Evolutionary conservation across 1,140 invertebrate genomes (phyloP).

Genomic region (Pseudoatta argentina): DNA sequence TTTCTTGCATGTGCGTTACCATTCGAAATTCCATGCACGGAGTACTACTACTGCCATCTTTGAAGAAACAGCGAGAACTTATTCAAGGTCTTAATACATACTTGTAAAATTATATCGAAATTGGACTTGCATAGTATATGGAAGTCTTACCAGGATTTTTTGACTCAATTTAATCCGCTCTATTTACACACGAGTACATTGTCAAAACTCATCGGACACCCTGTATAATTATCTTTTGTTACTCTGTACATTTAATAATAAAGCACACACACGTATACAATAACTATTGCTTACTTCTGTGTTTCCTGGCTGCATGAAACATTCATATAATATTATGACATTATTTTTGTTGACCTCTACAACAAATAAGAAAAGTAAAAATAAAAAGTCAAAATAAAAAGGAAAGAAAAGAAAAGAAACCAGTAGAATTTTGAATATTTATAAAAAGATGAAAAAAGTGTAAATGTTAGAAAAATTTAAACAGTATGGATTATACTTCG

Average conservation of each 20-base stretch:
- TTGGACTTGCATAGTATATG: too few species aligned
- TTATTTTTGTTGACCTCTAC: not conserved
- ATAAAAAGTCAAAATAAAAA: not conserved
- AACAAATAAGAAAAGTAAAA: not conserved
- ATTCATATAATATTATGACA: conserved; percentile 6
- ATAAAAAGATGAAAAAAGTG: not conserved
- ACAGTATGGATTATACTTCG: too few species aligned
- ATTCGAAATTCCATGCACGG: too few species aligned
- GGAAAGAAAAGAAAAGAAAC: not conserved
- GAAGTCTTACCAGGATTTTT: too few species aligned
- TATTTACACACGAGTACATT: too few species aligned
- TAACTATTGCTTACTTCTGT: conserved; percentile 78
- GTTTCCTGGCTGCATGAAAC: conserved; percentile 82
- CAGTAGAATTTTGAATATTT: not conserved
- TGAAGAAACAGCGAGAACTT: too few species aligned
- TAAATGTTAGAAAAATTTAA: not conserved
- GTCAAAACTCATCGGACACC: too few species aligned
- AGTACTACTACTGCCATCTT: too few species aligned
- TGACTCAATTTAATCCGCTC: too few species aligned
- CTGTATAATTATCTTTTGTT: not conserved
- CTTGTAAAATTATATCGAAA: too few species aligned
- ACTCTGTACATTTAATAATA: not conserved
- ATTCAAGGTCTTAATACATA: too few species aligned
- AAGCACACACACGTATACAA: not conserved
- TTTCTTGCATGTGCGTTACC: too few species aligned